Percentiles rank a stretch among this genome's conserved stretches.
phyloP scores from a whole-genome alignment of 1,140 invertebrate genomes.

The Papilio machaon region DNA sequence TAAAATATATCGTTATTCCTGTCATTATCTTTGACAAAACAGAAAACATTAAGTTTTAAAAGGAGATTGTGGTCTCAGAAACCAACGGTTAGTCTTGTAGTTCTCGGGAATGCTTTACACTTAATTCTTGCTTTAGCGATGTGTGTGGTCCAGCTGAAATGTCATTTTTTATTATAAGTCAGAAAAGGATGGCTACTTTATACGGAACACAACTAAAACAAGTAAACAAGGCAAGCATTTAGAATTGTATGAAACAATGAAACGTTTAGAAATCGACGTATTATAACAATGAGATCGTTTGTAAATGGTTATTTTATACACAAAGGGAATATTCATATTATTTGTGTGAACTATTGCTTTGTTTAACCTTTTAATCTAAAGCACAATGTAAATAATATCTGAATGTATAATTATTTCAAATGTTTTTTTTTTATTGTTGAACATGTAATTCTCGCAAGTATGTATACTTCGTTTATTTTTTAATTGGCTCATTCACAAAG shows the following conservation, averaged over 20 bases:
- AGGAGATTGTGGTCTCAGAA: too few species aligned
- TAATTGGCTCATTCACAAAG: not conserved
- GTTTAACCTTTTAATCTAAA: not conserved
- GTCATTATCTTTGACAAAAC: too few species aligned
- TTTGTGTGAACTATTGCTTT: not conserved
- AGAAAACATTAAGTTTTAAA: too few species aligned
- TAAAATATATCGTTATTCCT: too few species aligned
- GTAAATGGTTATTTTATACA: not conserved
- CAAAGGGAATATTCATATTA: slow-evolving; percentile 8
- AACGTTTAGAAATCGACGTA: slow-evolving; percentile 5
- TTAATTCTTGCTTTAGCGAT: slow-evolving; percentile 1
- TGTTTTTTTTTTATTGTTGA: not conserved
- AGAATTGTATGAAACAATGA: slow-evolving; percentile 11
- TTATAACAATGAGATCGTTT: slow-evolving; percentile 17
- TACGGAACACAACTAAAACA: slow-evolving; percentile 4
- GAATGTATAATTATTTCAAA: not conserved
- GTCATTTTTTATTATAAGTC: not conserved
- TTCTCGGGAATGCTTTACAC: not conserved
- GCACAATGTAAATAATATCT: not conserved
- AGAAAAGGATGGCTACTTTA: not conserved
- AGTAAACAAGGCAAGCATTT: not conserved
- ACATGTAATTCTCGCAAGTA: not conserved
- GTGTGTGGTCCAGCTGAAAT: not conserved
- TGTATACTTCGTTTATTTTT: not conserved
- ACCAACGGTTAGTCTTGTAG: too few species aligned